Base-by-base conservation (phyloP, 2,113 vertebrate genomes). In the Etia nguti region DNA sequence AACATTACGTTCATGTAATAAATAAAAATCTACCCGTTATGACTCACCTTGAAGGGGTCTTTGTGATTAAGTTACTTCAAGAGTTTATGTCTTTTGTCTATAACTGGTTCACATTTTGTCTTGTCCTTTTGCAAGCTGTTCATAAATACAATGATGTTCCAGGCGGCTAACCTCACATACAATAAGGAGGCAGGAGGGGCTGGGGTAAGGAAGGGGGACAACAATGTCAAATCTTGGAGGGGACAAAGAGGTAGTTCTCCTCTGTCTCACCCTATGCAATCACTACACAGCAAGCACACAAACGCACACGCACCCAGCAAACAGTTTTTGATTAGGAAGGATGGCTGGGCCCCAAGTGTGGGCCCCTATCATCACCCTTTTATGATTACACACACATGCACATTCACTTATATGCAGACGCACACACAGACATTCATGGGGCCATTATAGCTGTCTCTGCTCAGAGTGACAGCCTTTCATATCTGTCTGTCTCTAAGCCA, bases 381-480 rank as follows among this genome's bases (percentile, higher is more conserved):
- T 41, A 90, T 90, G 75, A 79, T 89, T n/a, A 81, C 83, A 88
- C 83, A 93, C 84, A 91, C 57, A 88, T 80, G 88, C 84, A 90
- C 75, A 89, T 82, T 85, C 57, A 87, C 70, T 82, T 62, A 83
- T 54, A 80, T 7, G 86, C 81, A 38, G 22, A 60, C 50, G 4
- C 70, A 82, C 73, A 90, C 83, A 84, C 77, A 90, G 48, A 87
- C 81, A 86, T 81, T 59, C 82, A 89, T 34, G 22, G 89, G 79
- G 87, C 92, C 93, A 95, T 96, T 96, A 95, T 87, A 89, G 87
- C 93, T 85, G 88, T 95, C 94, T 93, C 86, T 62, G 80, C 84
- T 93, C 92, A 90, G 85, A 93, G 87, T 95, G 95, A 96, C 91
- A 90, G 90, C 94, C 94, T 95, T 95, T 96, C 94, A 95, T 94